Conservation (phyloP, 2,113 vertebrate genomes). For the Poecilia latipinna region DNA sequence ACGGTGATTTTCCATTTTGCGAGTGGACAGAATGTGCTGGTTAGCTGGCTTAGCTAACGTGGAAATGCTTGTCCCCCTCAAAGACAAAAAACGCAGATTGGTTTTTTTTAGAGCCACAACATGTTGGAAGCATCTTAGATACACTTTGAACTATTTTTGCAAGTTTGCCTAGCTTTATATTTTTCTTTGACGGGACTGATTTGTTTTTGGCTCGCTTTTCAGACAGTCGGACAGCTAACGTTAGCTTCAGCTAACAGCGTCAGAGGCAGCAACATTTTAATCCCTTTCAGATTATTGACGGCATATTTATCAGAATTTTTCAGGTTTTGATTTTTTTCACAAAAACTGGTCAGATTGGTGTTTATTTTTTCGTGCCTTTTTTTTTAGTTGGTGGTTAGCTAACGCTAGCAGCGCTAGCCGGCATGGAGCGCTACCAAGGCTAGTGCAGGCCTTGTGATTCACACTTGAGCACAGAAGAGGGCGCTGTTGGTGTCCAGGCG, state of each 20-base stretch:
- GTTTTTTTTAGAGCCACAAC: conserved; percentile 53
- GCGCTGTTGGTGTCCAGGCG: conserved; percentile 56
- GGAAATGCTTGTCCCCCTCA: conserved; percentile 31
- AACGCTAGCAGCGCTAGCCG: conserved; percentile 58
- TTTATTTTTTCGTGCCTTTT: conserved; percentile 39
- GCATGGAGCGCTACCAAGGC: conserved; percentile 27
- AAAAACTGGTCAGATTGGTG: conserved; percentile 38
- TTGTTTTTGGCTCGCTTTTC: conserved; percentile 60
- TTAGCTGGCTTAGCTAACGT: conserved; percentile 61
- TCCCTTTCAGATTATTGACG: conserved; percentile 20
- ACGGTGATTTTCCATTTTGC: conserved; percentile 65
- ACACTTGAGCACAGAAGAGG: conserved; percentile 39
- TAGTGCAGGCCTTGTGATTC: conserved; percentile 49
- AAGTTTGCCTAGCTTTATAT: conserved; percentile 51
- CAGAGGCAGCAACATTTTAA: conserved; percentile 23
- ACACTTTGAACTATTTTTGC: conserved; percentile 41
- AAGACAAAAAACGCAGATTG: conserved; percentile 36
- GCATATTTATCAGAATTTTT: conserved; percentile 23
- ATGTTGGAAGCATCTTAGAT: conserved; percentile 50
- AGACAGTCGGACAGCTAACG: conserved; percentile 36
- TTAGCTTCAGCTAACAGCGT: conserved; percentile 43
- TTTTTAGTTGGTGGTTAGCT: conserved; percentile 50
- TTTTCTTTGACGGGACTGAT: conserved; percentile 54
- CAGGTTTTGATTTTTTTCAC: conserved; percentile 58
- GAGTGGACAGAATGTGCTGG: conserved; percentile 55